Evolutionary conservation across 2,113 vertebrate genomes (phyloP).

Genomic region (Talpa occidentalis): DNA sequence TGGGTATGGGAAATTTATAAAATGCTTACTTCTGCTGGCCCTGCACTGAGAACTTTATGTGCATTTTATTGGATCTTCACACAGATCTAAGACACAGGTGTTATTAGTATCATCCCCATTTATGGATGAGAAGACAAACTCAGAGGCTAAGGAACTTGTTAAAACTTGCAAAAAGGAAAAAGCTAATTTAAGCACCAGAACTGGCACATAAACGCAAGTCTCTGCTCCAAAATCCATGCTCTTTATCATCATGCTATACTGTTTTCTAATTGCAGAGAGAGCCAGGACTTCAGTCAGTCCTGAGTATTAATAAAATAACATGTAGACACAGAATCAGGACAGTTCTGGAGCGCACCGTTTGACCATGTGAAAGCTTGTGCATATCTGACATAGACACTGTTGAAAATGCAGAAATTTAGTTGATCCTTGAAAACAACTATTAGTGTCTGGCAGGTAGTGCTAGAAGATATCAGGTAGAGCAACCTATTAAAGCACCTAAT

Average conservation of each 20-base stretch:
- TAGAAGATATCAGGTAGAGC: background rate
- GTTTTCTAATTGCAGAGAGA: background rate
- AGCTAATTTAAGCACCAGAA: background rate
- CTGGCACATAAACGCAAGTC: background rate
- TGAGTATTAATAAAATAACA: background rate
- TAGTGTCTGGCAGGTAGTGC: background rate
- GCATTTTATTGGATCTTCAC: background rate
- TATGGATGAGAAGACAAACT: background rate
- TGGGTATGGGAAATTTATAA: background rate
- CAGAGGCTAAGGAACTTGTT: background rate
- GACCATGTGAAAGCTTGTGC: background rate
- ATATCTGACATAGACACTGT: background rate
- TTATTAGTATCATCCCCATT: background rate
- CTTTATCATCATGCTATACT: background rate
- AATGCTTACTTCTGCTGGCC: background rate
- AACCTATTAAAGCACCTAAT: background rate
- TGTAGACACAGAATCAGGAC: background rate
- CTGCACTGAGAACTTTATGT: background rate
- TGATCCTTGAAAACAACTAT: background rate
- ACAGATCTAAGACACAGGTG: background rate
- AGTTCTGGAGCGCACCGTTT: background rate
- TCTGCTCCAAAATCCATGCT: background rate
- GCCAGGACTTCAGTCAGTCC: background rate
- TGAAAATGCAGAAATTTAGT: background rate
- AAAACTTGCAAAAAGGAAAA: background rate